Evolutionary conservation across 2,888 invertebrate genomes (phyloP).

Genomic region (Scaptomyza reducta): DNA sequence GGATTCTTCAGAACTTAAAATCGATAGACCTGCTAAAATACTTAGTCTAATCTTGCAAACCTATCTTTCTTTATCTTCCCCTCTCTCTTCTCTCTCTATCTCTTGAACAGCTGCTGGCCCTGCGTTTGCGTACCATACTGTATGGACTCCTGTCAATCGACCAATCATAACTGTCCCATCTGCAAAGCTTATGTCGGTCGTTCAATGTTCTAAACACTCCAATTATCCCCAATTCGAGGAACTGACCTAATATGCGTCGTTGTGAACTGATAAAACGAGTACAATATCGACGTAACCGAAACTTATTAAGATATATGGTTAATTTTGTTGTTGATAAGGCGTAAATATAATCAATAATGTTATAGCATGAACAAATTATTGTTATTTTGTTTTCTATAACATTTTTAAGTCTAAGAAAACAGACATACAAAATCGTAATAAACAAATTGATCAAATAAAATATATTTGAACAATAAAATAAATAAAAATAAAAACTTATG

Average conservation of each 20-base stretch:
- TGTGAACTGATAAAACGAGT: neutral
- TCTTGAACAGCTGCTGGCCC: constrained; percentile 37
- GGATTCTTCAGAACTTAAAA: neutral
- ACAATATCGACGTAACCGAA: neutral
- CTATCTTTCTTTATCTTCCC: neutral
- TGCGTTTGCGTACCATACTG: constrained; percentile 50
- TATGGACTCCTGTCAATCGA: constrained; percentile 35
- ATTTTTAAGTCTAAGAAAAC: too few species aligned
- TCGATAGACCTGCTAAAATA: neutral
- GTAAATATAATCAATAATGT: neutral
- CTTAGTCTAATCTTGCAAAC: constrained; percentile 17
- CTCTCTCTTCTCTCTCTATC: neutral
- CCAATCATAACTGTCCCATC: constrained; percentile 42
- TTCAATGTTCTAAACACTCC: neutral
- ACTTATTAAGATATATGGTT: neutral
- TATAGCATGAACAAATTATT: too few species aligned
- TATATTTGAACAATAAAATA: too few species aligned
- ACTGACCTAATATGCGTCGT: neutral
- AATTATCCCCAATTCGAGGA: neutral
- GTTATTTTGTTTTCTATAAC: too few species aligned
- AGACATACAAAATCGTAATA: too few species aligned
- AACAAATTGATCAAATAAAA: too few species aligned
- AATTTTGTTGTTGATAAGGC: neutral
- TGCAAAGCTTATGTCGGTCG: constrained; percentile 39
- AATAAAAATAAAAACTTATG: too few species aligned